Evolutionary conservation across 1,140 invertebrate species (phyloP).

Genomic region (Drosophila nikananu): DNA sequence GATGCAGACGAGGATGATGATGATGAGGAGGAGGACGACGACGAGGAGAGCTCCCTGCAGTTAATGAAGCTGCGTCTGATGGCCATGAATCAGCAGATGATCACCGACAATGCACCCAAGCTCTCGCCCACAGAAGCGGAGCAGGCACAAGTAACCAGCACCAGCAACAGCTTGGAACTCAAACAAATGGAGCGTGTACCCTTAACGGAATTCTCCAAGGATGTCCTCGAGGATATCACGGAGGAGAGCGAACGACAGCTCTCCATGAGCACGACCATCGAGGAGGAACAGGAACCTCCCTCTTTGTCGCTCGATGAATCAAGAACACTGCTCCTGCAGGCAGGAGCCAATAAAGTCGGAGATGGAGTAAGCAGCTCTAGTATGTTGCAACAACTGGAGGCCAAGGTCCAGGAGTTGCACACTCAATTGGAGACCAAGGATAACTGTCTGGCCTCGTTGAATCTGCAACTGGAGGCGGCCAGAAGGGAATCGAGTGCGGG

Average conservation of each 20-base stretch:
- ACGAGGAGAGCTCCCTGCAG: constrained; percentile 68
- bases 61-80: constrained; percentile 73
- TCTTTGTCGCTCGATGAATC: constrained; percentile 75
- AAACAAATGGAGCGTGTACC: constrained; percentile 82
- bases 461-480: constrained; percentile 85
- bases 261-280: constrained; percentile 68
- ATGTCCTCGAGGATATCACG: constrained; percentile 81
- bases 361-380: constrained; percentile 46
- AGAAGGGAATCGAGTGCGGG: constrained; percentile 70
- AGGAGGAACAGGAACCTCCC: constrained; percentile 51
- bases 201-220: constrained; percentile 72
- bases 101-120: constrained; percentile 41
- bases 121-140: constrained; percentile 60
- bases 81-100: constrained; percentile 65
- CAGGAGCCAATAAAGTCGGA: constrained; percentile 14
- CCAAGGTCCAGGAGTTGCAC: constrained; percentile 84
- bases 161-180: constrained; percentile 24
- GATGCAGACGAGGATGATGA: constrained; percentile 39
- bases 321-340: constrained; percentile 54
- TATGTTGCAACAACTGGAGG: constrained; percentile 76
- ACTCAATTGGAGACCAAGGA: constrained; percentile 85
- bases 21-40: constrained; percentile 68
- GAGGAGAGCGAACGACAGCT: constrained; percentile 79
- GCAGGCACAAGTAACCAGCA: constrained; percentile 16
- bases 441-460: constrained; percentile 83